Conservation (phyloP, 1,140 invertebrate genomes). For the Nylanderia fulva region DNA sequence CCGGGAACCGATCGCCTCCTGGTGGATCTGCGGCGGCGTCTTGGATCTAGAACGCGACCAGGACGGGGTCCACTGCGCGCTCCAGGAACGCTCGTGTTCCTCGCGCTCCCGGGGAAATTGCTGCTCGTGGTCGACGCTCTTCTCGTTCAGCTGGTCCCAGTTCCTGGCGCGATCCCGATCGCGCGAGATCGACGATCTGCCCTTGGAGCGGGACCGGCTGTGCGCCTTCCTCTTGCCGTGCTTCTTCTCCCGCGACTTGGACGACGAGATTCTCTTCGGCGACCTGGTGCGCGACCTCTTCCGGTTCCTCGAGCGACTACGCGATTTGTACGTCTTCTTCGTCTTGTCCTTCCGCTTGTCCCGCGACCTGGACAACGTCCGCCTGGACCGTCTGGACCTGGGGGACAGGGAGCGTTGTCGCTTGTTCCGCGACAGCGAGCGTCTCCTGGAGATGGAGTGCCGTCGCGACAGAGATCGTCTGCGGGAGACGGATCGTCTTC, state of each 20-base stretch:
- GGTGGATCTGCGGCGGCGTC: slow-evolving; percentile 81
- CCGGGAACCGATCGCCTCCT: slow-evolving; percentile 77
- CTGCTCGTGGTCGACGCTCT: slow-evolving; percentile 74
- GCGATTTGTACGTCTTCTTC: slow-evolving; percentile 81
- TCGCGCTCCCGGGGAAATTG: slow-evolving; percentile 72
- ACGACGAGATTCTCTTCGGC: slow-evolving; percentile 65
- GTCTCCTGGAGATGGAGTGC: slow-evolving; percentile 78
- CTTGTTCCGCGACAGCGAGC: slow-evolving; percentile 67
- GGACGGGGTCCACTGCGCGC: slow-evolving; percentile 84
- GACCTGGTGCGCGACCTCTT: slow-evolving; percentile 80
- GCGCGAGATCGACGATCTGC: slow-evolving; percentile 77
- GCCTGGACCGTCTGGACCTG: slow-evolving; percentile 76
- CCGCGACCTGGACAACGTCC: slow-evolving; percentile 78
- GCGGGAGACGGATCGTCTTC: slow-evolving; percentile 77
- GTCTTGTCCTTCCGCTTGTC: slow-evolving; percentile 82
- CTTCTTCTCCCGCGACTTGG: slow-evolving; percentile 80
- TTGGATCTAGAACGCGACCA: slow-evolving; percentile 86
- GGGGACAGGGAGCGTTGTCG: slow-evolving; percentile 75
- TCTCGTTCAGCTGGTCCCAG: slow-evolving; percentile 80
- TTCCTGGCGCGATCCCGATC: slow-evolving; percentile 77
- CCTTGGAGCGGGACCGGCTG: slow-evolving; percentile 80
- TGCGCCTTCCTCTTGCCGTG: slow-evolving; percentile 75
- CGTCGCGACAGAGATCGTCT: slow-evolving; percentile 78
- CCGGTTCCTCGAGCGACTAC: slow-evolving; percentile 75
- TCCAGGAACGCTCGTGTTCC: slow-evolving; percentile 76